Conservation (phyloP, 2,113 vertebrate species). For the Addax nasomaculatus region DNA sequence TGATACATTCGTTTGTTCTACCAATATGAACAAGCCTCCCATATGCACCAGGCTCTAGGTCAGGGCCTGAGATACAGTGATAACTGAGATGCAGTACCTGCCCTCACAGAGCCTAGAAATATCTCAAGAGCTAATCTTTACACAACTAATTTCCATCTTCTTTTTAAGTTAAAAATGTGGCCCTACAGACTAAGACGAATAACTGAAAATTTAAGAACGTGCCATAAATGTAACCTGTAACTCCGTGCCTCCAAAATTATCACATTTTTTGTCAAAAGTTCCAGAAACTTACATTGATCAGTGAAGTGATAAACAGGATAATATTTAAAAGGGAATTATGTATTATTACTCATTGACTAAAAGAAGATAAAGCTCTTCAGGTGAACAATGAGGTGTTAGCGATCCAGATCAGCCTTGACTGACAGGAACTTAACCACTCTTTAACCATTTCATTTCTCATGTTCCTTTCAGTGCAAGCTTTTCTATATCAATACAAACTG, state of each 20-base stretch:
- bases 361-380: neutral
- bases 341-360: neutral
- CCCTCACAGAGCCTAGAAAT: neutral
- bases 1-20: neutral
- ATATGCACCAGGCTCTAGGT: neutral
- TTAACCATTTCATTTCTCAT: neutral
- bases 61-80: neutral
- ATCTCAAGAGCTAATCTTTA: neutral
- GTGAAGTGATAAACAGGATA: neutral
- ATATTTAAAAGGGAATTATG: neutral
- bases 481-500: neutral
- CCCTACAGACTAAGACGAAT: neutral
- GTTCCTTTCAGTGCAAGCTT: neutral
- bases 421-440: neutral
- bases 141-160: neutral
- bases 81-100: neutral
- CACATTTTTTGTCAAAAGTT: neutral
- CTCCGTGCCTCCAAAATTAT: neutral
- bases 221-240: neutral
- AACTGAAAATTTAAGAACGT: neutral
- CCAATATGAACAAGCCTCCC: neutral
- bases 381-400: neutral
- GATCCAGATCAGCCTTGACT: neutral
- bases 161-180: neutral
- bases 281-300: neutral